Evolutionary conservation across 2,797 vertebrate species (phyloP).

Genomic region (Uromys caudimaculatus): DNA sequence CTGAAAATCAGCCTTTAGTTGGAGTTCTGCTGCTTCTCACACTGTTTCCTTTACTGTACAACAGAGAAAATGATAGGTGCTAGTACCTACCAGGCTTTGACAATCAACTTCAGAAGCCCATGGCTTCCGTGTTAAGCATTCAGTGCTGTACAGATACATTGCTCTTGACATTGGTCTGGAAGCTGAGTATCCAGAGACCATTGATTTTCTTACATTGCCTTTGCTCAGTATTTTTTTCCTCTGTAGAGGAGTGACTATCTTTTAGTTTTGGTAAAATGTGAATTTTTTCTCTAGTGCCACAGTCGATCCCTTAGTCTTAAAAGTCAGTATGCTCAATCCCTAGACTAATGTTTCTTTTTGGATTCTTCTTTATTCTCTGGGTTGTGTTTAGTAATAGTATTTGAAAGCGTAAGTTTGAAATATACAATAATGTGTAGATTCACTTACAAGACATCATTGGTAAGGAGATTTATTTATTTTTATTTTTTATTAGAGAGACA

Average conservation of each 20-base stretch:
- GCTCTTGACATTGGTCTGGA: not conserved
- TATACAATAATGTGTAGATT: not conserved
- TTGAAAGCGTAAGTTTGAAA: constrained; percentile 54
- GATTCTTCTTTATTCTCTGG: constrained; percentile 47
- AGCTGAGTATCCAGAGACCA: not conserved
- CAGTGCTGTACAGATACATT: not conserved
- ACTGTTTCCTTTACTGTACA: constrained; percentile 2
- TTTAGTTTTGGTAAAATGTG: constrained; percentile 22
- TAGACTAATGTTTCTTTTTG: constrained; percentile 42
- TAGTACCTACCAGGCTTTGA: constrained; percentile 6
- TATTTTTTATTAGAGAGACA: not conserved
- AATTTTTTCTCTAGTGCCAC: constrained; percentile 17
- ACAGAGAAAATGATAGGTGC: not conserved
- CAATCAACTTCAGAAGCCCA: not conserved
- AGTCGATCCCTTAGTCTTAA: constrained; percentile 23
- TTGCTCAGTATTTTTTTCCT: not conserved
- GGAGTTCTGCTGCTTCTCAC: not conserved
- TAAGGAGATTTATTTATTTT: constrained; percentile 24
- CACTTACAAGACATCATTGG: constrained; percentile 36
- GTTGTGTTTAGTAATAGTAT: constrained; percentile 64
- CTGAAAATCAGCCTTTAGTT: not conserved
- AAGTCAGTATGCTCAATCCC: constrained; percentile 6
- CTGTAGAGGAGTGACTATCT: not conserved
- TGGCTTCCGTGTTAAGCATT: not conserved
- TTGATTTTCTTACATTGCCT: constrained; percentile 34